Evolutionary conservation across 2,113 vertebrate species (phyloP), one percentile per base, ranked within the genome.

Genomic region (Coryphaenoides rupestris): DNA sequence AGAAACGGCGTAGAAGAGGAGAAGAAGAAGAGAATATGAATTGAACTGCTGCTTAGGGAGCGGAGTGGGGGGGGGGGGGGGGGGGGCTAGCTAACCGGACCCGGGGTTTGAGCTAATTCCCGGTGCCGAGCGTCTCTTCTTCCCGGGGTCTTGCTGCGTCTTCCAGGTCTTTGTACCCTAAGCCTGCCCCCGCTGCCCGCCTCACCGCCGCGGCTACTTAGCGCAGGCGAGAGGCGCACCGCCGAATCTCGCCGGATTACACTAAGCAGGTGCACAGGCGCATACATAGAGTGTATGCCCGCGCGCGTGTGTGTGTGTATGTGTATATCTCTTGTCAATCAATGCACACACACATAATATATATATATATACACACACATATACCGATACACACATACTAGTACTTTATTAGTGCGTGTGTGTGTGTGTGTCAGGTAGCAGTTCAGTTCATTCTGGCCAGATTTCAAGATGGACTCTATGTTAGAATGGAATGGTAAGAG

Each of bases 401-500:
- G 28, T 33, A 33, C 10, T 33, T 33, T 33, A 33, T 4, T 4
- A 21, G 33, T 46, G 63, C 22, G 33, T 57, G 63, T 58, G 21
- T 46, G 21, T 49, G 24, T 58, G 33, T 23, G 26, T 19, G 55
- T 46, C 4, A 33, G 28, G 28, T 33, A 33, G 28, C 10, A 33
- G 21, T 19, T 45, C 21, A 72, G 76, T 78, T 76, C 79, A 78
- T 76, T 62, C 74, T 72, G 68, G 77, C 78, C 62, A 71, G 62
- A 73, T 82, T 76, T 88, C 87, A 85, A 81, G 82, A 85, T 65
- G 82, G 85, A 86, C 79, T 73, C 81, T 81, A 84, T 89, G 84
- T 89, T 86, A 86, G 79, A 86, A 81, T 70, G 74, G 82, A 89
- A 87, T 89, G 84, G 77, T 87, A 86, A 84, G 76, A 85, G 87